Base-by-base conservation (phyloP, 1,140 invertebrate genomes). In the Drosophila miranda region DNA sequence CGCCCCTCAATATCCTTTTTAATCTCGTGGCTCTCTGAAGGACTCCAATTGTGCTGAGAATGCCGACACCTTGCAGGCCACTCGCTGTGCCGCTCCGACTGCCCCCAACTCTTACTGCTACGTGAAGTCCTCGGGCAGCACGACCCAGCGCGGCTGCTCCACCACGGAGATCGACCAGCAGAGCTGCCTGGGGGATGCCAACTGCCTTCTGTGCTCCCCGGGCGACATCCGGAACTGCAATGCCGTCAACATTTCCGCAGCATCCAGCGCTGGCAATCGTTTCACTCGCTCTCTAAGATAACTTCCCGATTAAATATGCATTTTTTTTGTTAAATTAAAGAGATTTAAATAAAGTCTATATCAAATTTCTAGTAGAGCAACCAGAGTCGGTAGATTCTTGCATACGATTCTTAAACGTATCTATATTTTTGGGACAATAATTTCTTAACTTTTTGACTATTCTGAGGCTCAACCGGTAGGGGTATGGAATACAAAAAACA, bases 31-130 rank as follows among this genome's bases (percentile, higher is more conserved):
- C 34, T 19, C 6, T 19, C 11, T 0, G 11, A 13, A 84, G 80
- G 64, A 90, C 48, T 23, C 67, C 7, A 74, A 82, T 19, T 90
- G 88, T 43, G 72, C 72, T 28, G 68, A 68, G 9, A 78, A 76
- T 30, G 73, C 72, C 0, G 50, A 21, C 6, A 2, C 48, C 2
- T 26, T 90, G 28, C 41, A 19, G n/a, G 72, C 84, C 0, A 16
- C 51, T 0, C 80, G 66, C 6, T 90, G 89, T 26, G 26, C 38
- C 3, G 75, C 79, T 8, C 82, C 89, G 7, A 77, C 89, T 7
- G 75, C 89, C 4, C 42, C 73, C 19, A 90, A 90, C 43, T 90
- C 89, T 0, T 90, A 90, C 53, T 90, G 89, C 44, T 90, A 75
- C 61, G 84, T 78, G 7, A 83, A 84, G 44, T 60, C 74, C 9